Evolutionary conservation across 2,113 vertebrate genomes (phyloP).

Genomic region (Amia ocellicauda): DNA sequence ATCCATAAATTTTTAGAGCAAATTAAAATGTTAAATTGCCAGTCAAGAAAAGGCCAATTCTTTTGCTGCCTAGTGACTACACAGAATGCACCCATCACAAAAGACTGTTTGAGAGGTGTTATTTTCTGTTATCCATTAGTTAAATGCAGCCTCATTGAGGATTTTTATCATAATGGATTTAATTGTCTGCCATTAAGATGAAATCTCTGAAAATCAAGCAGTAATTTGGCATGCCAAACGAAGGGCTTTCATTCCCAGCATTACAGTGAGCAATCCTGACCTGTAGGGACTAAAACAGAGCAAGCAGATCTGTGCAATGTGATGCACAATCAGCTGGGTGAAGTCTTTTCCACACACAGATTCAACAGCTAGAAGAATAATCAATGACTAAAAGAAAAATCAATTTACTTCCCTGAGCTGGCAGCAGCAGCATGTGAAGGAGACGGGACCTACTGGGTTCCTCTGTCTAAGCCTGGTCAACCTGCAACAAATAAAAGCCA

Average conservation of each 20-base stretch:
- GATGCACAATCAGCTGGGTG: too few species aligned
- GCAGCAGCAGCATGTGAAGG: too few species aligned
- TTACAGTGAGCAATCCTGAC: too few species aligned
- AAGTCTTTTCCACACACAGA: too few species aligned
- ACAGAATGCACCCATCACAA: neutral
- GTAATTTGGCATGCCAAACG: neutral
- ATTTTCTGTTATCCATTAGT: neutral
- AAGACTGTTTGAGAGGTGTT: neutral
- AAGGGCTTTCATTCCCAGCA: neutral
- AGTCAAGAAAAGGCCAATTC: conserved; percentile 4
- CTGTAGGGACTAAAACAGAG: too few species aligned
- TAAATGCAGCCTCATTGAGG: conserved; percentile 3
- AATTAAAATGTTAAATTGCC: neutral
- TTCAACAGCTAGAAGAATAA: too few species aligned
- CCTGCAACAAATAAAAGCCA: neutral
- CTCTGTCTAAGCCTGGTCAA: neutral
- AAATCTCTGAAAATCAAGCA: neutral
- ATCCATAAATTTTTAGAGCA: too few species aligned
- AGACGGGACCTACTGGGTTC: too few species aligned
- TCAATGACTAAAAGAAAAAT: too few species aligned
- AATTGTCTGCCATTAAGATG: conserved; percentile 8
- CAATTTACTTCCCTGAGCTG: too few species aligned
- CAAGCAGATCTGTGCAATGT: too few species aligned
- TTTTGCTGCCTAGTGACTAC: neutral
- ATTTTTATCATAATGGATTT: neutral